phyloP scores from a whole-genome alignment of 2,113 vertebrate genomes.

The Sinosuthora webbiana region DNA sequence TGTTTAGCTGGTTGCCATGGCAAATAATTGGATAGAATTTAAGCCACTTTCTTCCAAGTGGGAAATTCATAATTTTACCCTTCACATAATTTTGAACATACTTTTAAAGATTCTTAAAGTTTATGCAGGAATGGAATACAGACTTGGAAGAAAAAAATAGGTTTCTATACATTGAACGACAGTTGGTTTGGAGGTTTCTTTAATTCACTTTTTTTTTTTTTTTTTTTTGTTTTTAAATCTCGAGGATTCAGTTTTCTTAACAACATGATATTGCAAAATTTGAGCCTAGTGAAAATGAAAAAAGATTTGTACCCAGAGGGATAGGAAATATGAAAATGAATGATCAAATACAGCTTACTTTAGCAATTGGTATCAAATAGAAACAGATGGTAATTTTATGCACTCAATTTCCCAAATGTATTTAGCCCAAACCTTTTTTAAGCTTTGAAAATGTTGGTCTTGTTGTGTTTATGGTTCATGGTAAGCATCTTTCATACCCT shows the following conservation, averaged over 20 bases:
- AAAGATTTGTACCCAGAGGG: neutral
- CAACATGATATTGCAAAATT: neutral
- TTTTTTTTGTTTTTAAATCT: neutral
- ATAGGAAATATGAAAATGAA: neutral
- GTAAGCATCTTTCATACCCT: neutral
- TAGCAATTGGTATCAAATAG: neutral
- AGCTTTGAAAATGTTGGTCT: neutral
- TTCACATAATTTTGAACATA: conserved; percentile 85
- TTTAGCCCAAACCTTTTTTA: neutral
- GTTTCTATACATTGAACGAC: neutral
- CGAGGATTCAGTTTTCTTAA: neutral
- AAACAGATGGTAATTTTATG: neutral
- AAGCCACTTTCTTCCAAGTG: conserved; percentile 91
- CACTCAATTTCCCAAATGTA: neutral
- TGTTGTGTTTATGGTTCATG: neutral
- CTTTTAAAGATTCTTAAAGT: conserved; percentile 84
- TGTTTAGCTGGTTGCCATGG: conserved; percentile 92
- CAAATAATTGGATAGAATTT: conserved; percentile 97
- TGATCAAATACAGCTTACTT: neutral
- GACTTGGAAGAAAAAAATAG: neutral
- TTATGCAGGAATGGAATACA: conserved; percentile 74
- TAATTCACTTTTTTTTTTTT: neutral
- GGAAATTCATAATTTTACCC: conserved; percentile 88
- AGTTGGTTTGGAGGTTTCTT: neutral
- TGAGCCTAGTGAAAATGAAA: neutral